Base-by-base conservation (phyloP, 2,113 vertebrate species). In the Mesocricetus auratus region DNA sequence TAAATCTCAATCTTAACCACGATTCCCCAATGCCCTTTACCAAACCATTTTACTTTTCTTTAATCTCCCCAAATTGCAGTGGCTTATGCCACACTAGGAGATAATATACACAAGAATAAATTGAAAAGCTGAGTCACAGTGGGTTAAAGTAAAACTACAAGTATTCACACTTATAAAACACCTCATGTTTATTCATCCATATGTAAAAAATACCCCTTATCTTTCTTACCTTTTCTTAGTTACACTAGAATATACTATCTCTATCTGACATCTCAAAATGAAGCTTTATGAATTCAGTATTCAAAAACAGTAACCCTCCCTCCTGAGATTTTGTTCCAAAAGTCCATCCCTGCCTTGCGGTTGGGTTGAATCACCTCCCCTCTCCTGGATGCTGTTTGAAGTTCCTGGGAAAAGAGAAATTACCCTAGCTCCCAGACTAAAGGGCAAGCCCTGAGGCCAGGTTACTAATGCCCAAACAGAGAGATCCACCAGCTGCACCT, bases 281-380 rank as follows among this genome's bases (percentile, higher is more conserved):
- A 78, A 53, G 12, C 3, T 73, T 95, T 93, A 79, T 58, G 15
- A 74, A 83, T 93, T 87, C 75, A 50, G 47, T 60, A 47, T 91
- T 88, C 78, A 93, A 73, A 73, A 74, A 88, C 47, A 85, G 89
- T 42, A 79, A 69, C 62, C 33, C 12, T 81, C 82, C 58, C 62
- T 83, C 50, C 47, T 92, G 8, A 16, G 78, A 42, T 90, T 93
- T 79, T 95, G 94, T 75, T 95, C 93, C 91, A 90, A 89, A 91
- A 92, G 42, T 47, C 42, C 29, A 31, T 42, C 79, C 89, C 53
- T 86, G 58, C 92, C 93, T 92, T 94, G 17, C 71, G 94, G 94
- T 71, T 86, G 87, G 39, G 45, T 47, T 81, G 85, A 93, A 56
- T 94, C 92, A 85, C 71, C 95, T 93, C 86, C 56, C 42, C 12